Percentiles rank a stretch among this genome's conserved stretches.
Conservation (phyloP, 2,797 vertebrate species). For the Mus minutoides region DNA sequence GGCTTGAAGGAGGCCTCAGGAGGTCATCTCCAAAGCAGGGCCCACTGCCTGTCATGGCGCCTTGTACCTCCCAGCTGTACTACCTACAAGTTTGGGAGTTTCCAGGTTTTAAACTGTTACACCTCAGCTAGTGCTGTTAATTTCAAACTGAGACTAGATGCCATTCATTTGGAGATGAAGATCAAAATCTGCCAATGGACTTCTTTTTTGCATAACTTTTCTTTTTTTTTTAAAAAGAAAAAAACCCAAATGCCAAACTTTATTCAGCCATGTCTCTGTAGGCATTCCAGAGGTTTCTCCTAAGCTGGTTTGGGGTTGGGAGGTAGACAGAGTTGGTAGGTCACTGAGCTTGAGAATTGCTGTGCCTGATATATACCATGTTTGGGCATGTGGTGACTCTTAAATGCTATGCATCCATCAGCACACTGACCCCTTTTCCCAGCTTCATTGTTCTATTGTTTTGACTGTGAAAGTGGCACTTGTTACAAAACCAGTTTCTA, state of each 20-base stretch:
- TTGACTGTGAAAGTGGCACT: slow-evolving; percentile 61
- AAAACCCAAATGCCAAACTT: background rate
- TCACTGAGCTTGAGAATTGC: background rate
- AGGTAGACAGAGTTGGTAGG: background rate
- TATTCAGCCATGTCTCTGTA: slow-evolving; percentile 13
- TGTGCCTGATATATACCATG: background rate
- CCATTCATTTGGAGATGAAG: slow-evolving; percentile 63
- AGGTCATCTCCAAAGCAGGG: background rate
- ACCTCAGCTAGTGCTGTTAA: slow-evolving; percentile 44
- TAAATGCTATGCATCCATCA: slow-evolving; percentile 47
- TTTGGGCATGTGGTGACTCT: slow-evolving; percentile 50
- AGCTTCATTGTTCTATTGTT: slow-evolving; percentile 64
- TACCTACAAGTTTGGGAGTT: slow-evolving; percentile 28
- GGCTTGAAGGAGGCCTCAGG: background rate
- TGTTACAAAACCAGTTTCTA: slow-evolving; percentile 66
- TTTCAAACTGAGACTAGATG: slow-evolving; percentile 57
- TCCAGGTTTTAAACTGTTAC: slow-evolving; percentile 60
- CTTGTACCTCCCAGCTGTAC: background rate
- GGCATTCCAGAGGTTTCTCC: background rate
- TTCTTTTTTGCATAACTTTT: slow-evolving; percentile 38
- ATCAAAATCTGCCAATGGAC: slow-evolving; percentile 31
- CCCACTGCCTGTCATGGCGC: background rate
- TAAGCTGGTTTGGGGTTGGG: background rate
- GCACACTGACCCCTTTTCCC: slow-evolving; percentile 57
- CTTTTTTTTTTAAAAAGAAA: background rate